A percentile compares a stretch with the other conserved stretches of the same genome.
phyloP scores from a whole-genome alignment of 2,797 vertebrate genomes.

The Cirrhinus molitorella region DNA sequence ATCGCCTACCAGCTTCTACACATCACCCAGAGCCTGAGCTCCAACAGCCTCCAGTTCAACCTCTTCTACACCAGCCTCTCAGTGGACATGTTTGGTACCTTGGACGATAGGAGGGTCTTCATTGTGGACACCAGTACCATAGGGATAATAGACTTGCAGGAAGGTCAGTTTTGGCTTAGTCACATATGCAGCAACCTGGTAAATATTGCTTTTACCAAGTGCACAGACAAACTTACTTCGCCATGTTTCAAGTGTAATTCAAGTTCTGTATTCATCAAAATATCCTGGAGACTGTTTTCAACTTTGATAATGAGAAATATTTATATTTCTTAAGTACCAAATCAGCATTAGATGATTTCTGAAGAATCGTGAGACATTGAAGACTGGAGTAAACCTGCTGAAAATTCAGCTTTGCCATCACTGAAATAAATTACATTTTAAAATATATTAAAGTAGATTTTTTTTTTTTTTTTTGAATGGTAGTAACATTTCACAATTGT shows the following conservation, averaged over 20 bases:
- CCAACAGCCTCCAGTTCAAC: conserved; percentile 84
- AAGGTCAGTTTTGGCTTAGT: conserved; percentile 71
- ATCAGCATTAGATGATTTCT: not conserved
- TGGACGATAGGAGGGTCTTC: conserved; percentile 82
- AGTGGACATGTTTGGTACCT: conserved; percentile 80
- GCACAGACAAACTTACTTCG: not conserved
- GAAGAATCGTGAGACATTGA: not conserved
- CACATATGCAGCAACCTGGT: not conserved
- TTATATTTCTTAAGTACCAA: not conserved
- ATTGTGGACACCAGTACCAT: conserved; percentile 83
- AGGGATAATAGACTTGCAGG: conserved; percentile 84
- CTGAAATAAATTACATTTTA: not conserved
- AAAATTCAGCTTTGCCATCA: not conserved
- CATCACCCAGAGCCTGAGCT: conserved; percentile 78
- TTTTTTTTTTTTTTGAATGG: too few species aligned
- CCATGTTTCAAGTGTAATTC: not conserved
- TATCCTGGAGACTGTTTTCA: too few species aligned
- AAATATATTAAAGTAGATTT: not conserved
- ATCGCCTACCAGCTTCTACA: conserved; percentile 82
- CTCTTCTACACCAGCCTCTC: conserved; percentile 82
- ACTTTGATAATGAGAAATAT: not conserved
- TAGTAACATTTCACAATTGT: too few species aligned
- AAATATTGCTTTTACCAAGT: not conserved
- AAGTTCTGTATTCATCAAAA: not conserved
- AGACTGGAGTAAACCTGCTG: not conserved